These are phyloP conservation scores for Eleutherodactylus coqui DNA, from an alignment of 2,797 vertebrate species.

Conservation along the genomic window DNA sequence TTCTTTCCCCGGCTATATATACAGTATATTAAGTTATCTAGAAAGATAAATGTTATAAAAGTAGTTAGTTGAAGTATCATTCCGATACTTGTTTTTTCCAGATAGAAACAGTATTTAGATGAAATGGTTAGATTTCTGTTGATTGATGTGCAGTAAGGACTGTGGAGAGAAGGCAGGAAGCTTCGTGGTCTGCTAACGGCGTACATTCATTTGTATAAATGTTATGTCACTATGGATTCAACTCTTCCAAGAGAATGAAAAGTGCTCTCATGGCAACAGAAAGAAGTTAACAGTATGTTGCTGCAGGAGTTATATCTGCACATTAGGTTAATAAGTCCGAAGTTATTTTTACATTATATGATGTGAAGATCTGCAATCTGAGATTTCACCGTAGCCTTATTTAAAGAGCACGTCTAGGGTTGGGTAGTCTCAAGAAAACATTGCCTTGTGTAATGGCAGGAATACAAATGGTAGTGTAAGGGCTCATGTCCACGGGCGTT, in stretches of 20 bases:
- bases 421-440: not conserved
- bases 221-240: conserved; percentile 52
- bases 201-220: conserved; percentile 44
- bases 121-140: not conserved
- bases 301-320: conserved; percentile 13
- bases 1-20: no score
- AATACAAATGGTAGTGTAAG: not conserved
- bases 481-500: no score
- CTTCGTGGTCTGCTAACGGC: not conserved
- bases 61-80: not conserved
- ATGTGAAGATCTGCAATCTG: not conserved
- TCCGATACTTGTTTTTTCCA: not conserved
- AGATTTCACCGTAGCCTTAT: not conserved
- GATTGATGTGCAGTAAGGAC: not conserved
- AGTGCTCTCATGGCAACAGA: conserved; percentile 63
- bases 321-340: not conserved
- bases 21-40: not conserved
- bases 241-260: conserved; percentile 18
- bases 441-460: not conserved
- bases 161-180: conserved; percentile 26
- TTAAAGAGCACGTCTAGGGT: not conserved
- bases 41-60: not conserved
- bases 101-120: not conserved
- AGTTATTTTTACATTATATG: not conserved
- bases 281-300: conserved; percentile 66